These are phyloP conservation scores for Microplitis mediator DNA, from an alignment of 1,140 invertebrate species.

Conservation along the genomic window DNA sequence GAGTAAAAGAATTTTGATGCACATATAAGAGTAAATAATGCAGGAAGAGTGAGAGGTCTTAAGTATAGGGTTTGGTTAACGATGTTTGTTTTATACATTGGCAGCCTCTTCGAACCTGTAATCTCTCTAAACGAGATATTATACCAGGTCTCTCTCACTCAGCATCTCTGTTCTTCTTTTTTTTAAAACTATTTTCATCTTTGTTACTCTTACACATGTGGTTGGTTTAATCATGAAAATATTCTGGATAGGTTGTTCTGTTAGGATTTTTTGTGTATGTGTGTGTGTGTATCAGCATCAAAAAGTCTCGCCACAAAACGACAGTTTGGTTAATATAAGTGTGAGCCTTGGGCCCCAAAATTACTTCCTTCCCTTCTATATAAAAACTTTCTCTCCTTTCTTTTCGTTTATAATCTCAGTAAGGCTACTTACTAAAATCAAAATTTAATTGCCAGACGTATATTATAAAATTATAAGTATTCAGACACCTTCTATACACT, in stretches of 20 bases:
- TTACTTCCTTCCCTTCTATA: constrained; percentile 33
- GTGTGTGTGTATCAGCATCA: not conserved
- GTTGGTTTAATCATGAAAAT: constrained; percentile 1
- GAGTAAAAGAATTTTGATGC: constrained; percentile 17
- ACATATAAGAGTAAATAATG: constrained; percentile 29
- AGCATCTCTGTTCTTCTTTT: not conserved
- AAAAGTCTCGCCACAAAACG: not conserved
- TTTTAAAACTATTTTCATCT: constrained; percentile 23
- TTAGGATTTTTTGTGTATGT: not conserved
- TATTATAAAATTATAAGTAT: constrained; percentile 22
- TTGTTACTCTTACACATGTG: constrained; percentile 23
- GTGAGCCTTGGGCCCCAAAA: constrained; percentile 40
- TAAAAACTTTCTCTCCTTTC: constrained; percentile 2
- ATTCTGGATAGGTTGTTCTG: constrained; percentile 15
- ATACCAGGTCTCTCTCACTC: constrained; percentile 38
- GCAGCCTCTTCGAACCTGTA: constrained; percentile 63
- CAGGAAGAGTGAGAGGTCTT: constrained; percentile 41
- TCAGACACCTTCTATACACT: too few relatives aligned
- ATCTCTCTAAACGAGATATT: constrained; percentile 66
- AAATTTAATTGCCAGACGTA: constrained; percentile 42
- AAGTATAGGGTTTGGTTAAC: constrained; percentile 63
- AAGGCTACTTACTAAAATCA: constrained; percentile 19
- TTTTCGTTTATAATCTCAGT: not conserved
- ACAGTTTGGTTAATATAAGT: not conserved
- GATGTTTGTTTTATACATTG: constrained; percentile 66